A percentile compares a stretch with the other conserved stretches of the same genome.
Evolutionary conservation across 1,140 invertebrate genomes (phyloP).

Genomic region (Drosophila kohkoa): DNA sequence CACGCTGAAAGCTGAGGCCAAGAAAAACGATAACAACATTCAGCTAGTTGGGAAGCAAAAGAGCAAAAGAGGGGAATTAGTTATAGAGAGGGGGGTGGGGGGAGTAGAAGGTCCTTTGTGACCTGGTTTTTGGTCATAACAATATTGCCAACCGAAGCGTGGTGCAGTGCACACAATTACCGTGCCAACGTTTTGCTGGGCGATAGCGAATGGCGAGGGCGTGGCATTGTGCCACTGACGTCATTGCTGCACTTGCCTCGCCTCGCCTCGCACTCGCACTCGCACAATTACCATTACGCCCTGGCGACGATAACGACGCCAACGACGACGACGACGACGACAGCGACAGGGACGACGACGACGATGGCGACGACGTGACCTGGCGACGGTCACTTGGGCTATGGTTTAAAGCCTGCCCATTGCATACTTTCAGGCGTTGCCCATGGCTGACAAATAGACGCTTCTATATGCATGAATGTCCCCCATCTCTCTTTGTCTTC

Average conservation of each 20-base stretch:
- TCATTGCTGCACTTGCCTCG: slow-evolving; percentile 74
- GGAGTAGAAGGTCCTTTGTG: slow-evolving; percentile 68
- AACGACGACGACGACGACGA: slow-evolving; percentile 36
- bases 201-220: slow-evolving; percentile 52
- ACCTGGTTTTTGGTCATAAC: slow-evolving; percentile 83
- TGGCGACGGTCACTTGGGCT: slow-evolving; percentile 76
- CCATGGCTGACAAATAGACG: slow-evolving; percentile 41
- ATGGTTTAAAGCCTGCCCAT: slow-evolving; percentile 44
- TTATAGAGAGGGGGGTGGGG: not conserved
- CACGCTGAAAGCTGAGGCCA: slow-evolving; percentile 68
- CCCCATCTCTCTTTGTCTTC: no score
- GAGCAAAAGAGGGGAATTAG: not conserved
- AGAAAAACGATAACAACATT: slow-evolving; percentile 50
- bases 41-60: slow-evolving; percentile 13
- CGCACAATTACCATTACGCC: slow-evolving; percentile 70
- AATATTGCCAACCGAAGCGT: slow-evolving; percentile 83
- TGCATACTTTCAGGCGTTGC: slow-evolving; percentile 52
- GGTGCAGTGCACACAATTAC: slow-evolving; percentile 80
- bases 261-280: not conserved
- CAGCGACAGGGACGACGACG: slow-evolving; percentile 36
- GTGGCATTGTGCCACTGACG: slow-evolving; percentile 67
- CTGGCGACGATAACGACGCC: slow-evolving; percentile 48
- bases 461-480: slow-evolving; percentile 14
- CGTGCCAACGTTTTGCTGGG: slow-evolving; percentile 66
- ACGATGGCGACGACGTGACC: slow-evolving; percentile 59